A percentile compares a stretch with the other conserved stretches of the same genome.
phyloP scores from a whole-genome alignment of 2,113 vertebrate genomes.

The Microtus oregoni region DNA sequence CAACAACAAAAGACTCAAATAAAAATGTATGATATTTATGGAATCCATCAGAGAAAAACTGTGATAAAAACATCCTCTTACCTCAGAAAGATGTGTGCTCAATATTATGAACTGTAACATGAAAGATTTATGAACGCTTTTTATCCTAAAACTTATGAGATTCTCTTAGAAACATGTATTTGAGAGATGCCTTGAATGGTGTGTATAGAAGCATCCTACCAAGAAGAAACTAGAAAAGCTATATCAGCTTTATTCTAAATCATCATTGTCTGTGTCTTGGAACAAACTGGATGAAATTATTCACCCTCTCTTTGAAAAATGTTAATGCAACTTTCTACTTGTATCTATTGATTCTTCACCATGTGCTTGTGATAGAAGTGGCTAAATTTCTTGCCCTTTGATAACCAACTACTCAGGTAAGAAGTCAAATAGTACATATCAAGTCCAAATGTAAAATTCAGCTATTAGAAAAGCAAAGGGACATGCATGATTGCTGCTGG shows the following conservation, averaged over 20 bases:
- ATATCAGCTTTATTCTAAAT: conserved; percentile 65
- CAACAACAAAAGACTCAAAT: background rate
- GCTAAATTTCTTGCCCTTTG: conserved; percentile 9
- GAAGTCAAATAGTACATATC: background rate
- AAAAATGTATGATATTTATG: background rate
- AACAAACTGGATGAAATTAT: conserved; percentile 55
- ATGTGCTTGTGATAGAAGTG: background rate
- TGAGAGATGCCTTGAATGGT: conserved; percentile 43
- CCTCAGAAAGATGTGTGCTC: background rate
- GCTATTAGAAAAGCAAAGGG: background rate
- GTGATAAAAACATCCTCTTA: background rate
- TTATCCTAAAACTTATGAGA: background rate
- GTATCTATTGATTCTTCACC: background rate
- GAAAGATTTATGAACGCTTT: background rate
- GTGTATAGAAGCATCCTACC: background rate
- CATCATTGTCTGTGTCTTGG: conserved; percentile 52
- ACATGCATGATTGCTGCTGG: background rate
- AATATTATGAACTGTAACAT: conserved; percentile 24
- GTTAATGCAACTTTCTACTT: conserved; percentile 59
- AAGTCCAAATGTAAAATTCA: background rate
- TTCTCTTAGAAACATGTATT: conserved; percentile 12
- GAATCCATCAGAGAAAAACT: background rate
- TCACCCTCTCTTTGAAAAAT: conserved; percentile 55
- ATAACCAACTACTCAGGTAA: background rate
- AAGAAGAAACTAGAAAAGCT: conserved; percentile 39